These are phyloP conservation scores for Sebastolobus alascanus DNA, from an alignment of 2,797 vertebrate genomes.

Conservation along the genomic window DNA sequence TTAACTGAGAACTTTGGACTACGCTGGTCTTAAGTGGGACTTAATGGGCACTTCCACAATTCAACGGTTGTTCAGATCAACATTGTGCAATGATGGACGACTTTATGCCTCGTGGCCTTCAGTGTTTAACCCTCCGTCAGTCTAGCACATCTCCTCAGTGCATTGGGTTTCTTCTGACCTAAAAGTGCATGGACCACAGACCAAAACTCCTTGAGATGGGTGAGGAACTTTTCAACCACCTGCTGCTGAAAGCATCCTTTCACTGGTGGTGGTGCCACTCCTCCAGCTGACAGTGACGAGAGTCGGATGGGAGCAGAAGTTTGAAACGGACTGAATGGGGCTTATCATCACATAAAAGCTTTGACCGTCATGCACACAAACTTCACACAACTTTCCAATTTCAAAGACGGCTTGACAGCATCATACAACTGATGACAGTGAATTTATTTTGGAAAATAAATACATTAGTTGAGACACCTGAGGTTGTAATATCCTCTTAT, in stretches of 20 bases:
- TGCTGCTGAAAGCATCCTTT: slow-evolving; percentile 74
- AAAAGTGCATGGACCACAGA: slow-evolving; percentile 59
- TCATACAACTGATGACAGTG: slow-evolving; percentile 9
- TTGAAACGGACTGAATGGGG: slow-evolving; percentile 11
- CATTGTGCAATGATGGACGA: slow-evolving; percentile 40
- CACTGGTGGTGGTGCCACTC: slow-evolving; percentile 22
- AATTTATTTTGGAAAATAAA: slow-evolving; percentile 56
- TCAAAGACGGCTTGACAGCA: slow-evolving; percentile 19
- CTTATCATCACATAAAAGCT: slow-evolving; percentile 38
- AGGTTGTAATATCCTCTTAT: slow-evolving; percentile 12
- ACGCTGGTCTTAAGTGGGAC: slow-evolving; percentile 53
- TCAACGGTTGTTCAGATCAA: slow-evolving; percentile 45
- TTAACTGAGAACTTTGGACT: slow-evolving; percentile 43
- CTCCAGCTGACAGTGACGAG: slow-evolving; percentile 2
- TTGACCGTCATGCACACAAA: background rate
- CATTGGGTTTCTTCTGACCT: slow-evolving; percentile 70
- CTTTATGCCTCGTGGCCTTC: slow-evolving; percentile 22
- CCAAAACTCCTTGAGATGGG: slow-evolving; percentile 53
- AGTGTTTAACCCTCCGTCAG: slow-evolving; percentile 45
- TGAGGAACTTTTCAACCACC: slow-evolving; percentile 49
- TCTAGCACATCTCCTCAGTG: slow-evolving; percentile 58
- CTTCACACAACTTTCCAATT: background rate
- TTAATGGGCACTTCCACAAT: slow-evolving; percentile 53
- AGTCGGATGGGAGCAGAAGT: slow-evolving; percentile 19
- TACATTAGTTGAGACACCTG: slow-evolving; percentile 29